These are phyloP conservation scores for Nannospalax galili DNA, from an alignment of 2,113 vertebrate species.

Conservation along the genomic window DNA sequence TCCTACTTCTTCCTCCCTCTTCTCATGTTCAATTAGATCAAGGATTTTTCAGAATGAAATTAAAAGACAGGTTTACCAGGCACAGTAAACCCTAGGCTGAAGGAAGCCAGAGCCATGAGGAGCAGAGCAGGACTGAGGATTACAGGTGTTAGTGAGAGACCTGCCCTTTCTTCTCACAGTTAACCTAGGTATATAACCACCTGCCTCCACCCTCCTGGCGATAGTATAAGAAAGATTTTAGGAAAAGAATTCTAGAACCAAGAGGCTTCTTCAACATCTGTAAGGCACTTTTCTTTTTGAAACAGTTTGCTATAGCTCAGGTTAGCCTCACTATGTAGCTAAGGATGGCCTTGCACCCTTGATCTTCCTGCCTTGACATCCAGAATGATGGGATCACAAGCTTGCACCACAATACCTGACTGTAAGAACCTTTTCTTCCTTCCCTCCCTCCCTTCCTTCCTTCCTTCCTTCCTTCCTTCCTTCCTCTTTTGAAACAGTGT, in stretches of 20 bases:
- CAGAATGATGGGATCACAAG: not conserved
- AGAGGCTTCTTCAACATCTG: slow-evolving; percentile 19
- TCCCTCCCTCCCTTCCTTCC: not conserved
- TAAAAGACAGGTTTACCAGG: not conserved
- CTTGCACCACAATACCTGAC: not conserved
- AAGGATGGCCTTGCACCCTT: not conserved
- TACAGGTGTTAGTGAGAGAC: not conserved
- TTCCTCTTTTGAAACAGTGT: no score
- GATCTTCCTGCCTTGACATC: not conserved
- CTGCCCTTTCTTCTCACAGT: not conserved
- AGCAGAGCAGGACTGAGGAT: not conserved
- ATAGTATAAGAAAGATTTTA: not conserved
- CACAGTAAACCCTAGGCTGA: slow-evolving; percentile 40
- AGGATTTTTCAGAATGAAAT: slow-evolving; percentile 50
- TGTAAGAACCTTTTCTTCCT: not conserved
- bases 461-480: not conserved
- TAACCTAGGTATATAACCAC: slow-evolving; percentile 17
- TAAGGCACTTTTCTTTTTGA: not conserved
- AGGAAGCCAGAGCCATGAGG: not conserved
- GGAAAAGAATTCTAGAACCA: not conserved
- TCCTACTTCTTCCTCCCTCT: not conserved
- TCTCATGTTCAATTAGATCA: slow-evolving; percentile 20
- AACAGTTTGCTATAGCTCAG: not conserved
- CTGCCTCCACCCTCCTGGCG: not conserved
- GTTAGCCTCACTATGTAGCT: not conserved